These are phyloP conservation scores for Novumbra hubbsi DNA, from an alignment of 2,797 vertebrate genomes.

Conservation along the genomic window DNA sequence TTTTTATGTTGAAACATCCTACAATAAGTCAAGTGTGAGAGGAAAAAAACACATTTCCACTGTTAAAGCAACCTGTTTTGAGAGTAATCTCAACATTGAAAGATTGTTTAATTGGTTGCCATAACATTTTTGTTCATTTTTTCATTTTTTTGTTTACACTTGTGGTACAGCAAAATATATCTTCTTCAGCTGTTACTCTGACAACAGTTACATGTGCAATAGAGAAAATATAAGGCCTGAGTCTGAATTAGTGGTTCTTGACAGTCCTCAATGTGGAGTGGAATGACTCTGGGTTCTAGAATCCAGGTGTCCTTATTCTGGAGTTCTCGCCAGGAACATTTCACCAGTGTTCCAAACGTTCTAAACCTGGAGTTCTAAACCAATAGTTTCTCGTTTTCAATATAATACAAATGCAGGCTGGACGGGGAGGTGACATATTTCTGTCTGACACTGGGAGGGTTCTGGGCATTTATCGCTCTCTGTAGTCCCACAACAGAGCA, in stretches of 20 bases:
- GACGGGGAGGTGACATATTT: constrained; percentile 49
- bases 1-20: constrained; percentile 80
- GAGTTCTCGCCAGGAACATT: constrained; percentile 51
- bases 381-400: constrained; percentile 47
- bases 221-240: constrained; percentile 99
- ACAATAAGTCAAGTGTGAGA: constrained; percentile 88
- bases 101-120: constrained; percentile 65
- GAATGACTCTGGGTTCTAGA: constrained; percentile 62
- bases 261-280: constrained; percentile 64
- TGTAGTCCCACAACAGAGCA: constrained; percentile 62
- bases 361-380: constrained; percentile 62
- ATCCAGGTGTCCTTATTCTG: constrained; percentile 45
- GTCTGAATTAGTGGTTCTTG: constrained; percentile 96
- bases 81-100: constrained; percentile 61
- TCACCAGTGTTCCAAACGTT: constrained; percentile 60
- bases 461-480: constrained; percentile 51
- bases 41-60: constrained; percentile 80
- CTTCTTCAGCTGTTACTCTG: constrained; percentile 95
- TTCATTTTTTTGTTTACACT: constrained; percentile 87
- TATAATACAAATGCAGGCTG: constrained; percentile 57
- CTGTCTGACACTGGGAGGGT: constrained; percentile 33
- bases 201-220: constrained; percentile 99
- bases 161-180: constrained; percentile 99
- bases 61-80: constrained; percentile 85
- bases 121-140: constrained; percentile 73